Conservation (phyloP, 2,113 vertebrate species). For the Thalassoma bifasciatum region DNA sequence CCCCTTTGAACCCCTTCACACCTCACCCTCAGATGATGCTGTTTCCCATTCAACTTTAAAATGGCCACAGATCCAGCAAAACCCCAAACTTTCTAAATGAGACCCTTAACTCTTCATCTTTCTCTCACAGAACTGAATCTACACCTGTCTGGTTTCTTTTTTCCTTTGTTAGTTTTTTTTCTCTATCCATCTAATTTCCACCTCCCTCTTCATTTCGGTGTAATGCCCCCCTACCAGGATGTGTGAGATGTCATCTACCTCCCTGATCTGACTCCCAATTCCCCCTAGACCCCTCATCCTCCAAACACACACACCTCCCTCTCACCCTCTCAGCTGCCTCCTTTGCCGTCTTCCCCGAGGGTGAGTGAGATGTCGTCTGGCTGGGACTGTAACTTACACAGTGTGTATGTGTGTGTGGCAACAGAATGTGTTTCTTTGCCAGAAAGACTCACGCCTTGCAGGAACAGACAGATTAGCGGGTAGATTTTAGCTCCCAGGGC, state of each 20-base stretch:
- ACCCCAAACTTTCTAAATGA: not conserved
- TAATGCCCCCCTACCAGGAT: conserved; percentile 35
- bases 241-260: conserved; percentile 56
- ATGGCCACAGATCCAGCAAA: not conserved
- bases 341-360: conserved; percentile 52
- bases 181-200: conserved; percentile 15
- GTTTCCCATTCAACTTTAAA: not conserved
- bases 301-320: not conserved
- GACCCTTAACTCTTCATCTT: not conserved
- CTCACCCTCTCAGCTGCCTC: conserved; percentile 41
- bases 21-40: conserved; percentile 55
- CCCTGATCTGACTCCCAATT: conserved; percentile 34
- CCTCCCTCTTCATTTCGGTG: conserved; percentile 16
- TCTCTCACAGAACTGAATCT: conserved; percentile 9
- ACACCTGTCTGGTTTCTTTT: not conserved
- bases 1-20: conserved; percentile 83
- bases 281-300: not conserved
- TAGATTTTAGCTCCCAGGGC: conserved; percentile 64
- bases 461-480: conserved; percentile 79
- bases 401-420: conserved; percentile 40
- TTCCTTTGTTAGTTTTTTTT: conserved; percentile 35
- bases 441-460: conserved; percentile 71
- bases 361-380: conserved; percentile 70
- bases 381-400: conserved; percentile 46
- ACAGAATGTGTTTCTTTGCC: conserved; percentile 51